Conservation (phyloP, 1,140 invertebrate species). For the Drosophila chauvacae region DNA sequence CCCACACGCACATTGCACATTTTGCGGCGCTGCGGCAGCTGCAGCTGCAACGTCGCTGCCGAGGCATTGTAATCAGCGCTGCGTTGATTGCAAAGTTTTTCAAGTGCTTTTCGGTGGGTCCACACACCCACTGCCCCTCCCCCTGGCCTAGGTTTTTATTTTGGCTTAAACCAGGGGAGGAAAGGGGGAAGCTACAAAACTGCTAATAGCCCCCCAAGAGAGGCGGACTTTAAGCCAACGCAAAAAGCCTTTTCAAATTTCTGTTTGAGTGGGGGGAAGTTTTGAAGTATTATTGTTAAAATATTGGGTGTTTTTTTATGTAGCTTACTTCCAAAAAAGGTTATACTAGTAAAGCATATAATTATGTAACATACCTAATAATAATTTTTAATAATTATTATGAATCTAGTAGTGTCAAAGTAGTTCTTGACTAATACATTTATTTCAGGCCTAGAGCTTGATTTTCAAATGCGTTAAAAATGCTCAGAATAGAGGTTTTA, state of each 20-base stretch:
- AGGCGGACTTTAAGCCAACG: conserved; percentile 19
- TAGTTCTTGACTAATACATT: not conserved
- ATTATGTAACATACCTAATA: not conserved
- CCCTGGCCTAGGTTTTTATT: conserved; percentile 40
- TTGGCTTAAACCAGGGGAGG: conserved; percentile 17
- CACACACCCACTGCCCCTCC: not conserved
- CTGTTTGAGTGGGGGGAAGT: not conserved
- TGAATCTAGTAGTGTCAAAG: too few species aligned
- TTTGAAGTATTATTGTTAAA: not conserved
- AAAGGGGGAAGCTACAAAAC: conserved; percentile 26
- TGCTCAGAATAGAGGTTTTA: too few species aligned
- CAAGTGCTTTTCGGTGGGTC: conserved; percentile 60
- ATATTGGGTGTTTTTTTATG: not conserved
- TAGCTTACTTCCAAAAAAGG: not conserved
- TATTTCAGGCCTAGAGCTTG: too few species aligned
- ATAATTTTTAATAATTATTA: not conserved
- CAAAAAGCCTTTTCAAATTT: conserved; percentile 1
- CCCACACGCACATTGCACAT: conserved; percentile 76
- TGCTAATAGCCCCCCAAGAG: conserved; percentile 26
- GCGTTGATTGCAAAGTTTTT: conserved; percentile 81
- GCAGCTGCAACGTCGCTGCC: conserved; percentile 30
- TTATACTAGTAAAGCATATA: not conserved
- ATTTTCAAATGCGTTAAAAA: too few species aligned
- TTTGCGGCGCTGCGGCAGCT: conserved; percentile 40
- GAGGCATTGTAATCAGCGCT: conserved; percentile 71